A percentile compares a stretch with the other conserved stretches of the same genome.
phyloP scores from a whole-genome alignment of 2,888 invertebrate species.

The Acanthopleura granulata region DNA sequence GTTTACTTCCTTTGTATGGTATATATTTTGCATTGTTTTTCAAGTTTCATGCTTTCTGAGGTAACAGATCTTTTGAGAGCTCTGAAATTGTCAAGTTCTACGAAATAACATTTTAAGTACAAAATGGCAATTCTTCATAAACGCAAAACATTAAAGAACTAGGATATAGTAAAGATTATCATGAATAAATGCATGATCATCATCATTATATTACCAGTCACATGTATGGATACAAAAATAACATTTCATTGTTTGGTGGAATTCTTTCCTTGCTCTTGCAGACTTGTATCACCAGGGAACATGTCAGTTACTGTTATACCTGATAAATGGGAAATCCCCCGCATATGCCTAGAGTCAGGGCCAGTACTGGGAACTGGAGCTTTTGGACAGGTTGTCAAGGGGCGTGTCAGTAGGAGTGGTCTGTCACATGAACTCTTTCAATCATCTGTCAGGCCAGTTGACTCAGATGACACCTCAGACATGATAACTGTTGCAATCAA shows the following conservation, averaged over 20 bases:
- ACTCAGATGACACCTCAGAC: conserved; percentile 28
- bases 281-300: neutral
- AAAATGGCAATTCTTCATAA: no score
- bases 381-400: conserved; percentile 60
- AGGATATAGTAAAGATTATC: no score
- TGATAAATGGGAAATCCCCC: conserved; percentile 55
- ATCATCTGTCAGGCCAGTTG: conserved; percentile 28
- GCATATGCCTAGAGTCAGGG: conserved; percentile 48
- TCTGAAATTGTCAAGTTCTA: no score
- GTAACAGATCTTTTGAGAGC: no score
- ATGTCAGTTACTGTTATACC: neutral
- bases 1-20: no score
- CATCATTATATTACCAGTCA: neutral
- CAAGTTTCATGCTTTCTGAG: no score
- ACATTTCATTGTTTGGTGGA: no score
- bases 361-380: conserved; percentile 55
- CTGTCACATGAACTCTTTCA: conserved; percentile 24
- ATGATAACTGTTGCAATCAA: conserved; percentile 54
- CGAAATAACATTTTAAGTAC: no score
- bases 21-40: no score
- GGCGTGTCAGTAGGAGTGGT: conserved; percentile 46
- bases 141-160: no score
- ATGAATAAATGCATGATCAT: no score
- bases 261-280: neutral
- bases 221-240: no score